A percentile compares a stretch with the other conserved stretches of the same genome.
phyloP scores from a whole-genome alignment of 2,113 vertebrate genomes.

The Pluvianellus socialis region DNA sequence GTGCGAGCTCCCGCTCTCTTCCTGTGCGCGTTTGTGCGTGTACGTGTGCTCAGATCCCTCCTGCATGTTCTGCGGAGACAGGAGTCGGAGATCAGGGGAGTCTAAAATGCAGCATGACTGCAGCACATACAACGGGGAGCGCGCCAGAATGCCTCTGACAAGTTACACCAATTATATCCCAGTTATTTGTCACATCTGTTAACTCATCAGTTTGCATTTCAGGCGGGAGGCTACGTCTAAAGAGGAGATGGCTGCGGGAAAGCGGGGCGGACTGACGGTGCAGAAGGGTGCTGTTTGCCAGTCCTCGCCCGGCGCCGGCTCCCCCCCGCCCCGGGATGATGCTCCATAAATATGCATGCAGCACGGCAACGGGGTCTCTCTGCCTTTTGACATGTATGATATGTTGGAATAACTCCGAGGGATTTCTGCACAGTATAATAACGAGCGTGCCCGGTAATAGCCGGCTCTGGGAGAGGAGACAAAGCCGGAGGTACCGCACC shows the following conservation, averaged over 20 bases:
- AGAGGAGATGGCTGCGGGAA: background rate
- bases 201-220: background rate
- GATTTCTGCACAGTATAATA: background rate
- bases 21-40: background rate
- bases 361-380: background rate
- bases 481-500: constrained; percentile 15
- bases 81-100: background rate
- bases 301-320: background rate
- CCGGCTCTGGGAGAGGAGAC: constrained; percentile 1
- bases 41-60: background rate
- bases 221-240: background rate
- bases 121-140: background rate
- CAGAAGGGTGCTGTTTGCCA: background rate
- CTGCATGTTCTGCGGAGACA: background rate
- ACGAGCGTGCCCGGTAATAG: background rate
- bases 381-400: background rate
- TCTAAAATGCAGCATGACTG: background rate
- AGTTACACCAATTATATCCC: background rate
- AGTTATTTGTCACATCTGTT: background rate
- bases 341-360: background rate
- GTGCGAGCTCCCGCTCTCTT: background rate
- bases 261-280: background rate
- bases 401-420: background rate
- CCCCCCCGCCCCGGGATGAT: rapidly evolving
- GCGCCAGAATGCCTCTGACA: background rate